Conservation (phyloP, 2,888 invertebrate species). For the Eristalis intricaria region DNA sequence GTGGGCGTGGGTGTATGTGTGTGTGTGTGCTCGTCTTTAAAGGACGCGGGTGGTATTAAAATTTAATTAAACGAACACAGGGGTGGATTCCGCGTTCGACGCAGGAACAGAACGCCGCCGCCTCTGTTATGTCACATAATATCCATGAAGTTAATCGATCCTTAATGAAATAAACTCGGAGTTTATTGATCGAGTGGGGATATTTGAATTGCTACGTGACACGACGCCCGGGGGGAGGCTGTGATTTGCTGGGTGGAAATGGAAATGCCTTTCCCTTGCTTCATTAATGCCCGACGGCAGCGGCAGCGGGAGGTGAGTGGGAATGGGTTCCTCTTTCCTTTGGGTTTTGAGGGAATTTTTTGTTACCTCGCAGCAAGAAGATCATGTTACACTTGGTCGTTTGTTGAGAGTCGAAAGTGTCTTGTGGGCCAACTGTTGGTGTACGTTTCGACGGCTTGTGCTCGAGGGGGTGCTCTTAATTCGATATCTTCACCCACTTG, state of each 20-base stretch:
- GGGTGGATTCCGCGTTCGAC: background rate
- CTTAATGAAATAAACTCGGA: constrained; percentile 26
- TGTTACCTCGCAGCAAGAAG: background rate
- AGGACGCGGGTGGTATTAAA: background rate
- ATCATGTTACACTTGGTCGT: background rate
- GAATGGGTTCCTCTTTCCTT: background rate
- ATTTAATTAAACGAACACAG: background rate
- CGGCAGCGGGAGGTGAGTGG: background rate
- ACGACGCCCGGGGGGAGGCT: constrained; percentile 3
- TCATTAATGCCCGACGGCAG: background rate
- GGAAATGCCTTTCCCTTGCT: background rate
- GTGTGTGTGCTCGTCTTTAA: background rate
- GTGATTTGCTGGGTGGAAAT: constrained; percentile 18
- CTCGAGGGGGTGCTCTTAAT: background rate
- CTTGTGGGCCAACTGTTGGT: background rate
- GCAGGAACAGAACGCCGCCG: background rate
- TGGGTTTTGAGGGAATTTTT: background rate
- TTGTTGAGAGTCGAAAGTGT: background rate
- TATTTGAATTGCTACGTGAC: background rate
- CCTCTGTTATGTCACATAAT: constrained; percentile 25
- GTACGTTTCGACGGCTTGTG: background rate
- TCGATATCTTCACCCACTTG: background rate
- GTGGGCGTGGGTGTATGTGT: background rate
- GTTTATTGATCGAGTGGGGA: constrained; percentile 16
- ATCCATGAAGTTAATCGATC: constrained; percentile 35